A percentile compares a stretch with the other conserved stretches of the same genome.
Conservation (phyloP, 2,888 invertebrate genomes). For the Hydriomena furcata region DNA sequence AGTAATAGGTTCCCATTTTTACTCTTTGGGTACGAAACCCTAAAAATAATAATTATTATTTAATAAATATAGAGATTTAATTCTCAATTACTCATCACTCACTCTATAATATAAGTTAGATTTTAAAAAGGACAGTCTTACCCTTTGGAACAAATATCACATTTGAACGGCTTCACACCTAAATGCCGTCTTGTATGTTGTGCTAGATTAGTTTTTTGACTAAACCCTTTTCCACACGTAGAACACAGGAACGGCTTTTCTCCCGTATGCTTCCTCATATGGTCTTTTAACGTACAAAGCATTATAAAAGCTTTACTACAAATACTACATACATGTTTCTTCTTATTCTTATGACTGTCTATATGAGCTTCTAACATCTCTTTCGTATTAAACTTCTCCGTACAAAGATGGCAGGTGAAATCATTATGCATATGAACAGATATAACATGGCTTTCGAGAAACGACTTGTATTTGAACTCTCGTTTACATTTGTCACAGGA, state of each 20-base stretch:
- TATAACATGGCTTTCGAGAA: constrained; percentile 78
- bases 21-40: too few relatives aligned
- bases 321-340: constrained; percentile 71
- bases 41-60: too few relatives aligned
- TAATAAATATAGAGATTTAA: too few relatives aligned
- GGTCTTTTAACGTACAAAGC: constrained; percentile 83
- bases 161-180: constrained; percentile 73
- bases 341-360: constrained; percentile 72
- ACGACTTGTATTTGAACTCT: constrained; percentile 82
- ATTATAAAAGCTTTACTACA: constrained; percentile 75
- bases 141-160: constrained; percentile 72
- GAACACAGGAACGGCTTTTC: constrained; percentile 84
- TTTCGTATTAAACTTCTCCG: constrained; percentile 62
- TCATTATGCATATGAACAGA: constrained; percentile 72
- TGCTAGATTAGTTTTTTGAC: constrained; percentile 83
- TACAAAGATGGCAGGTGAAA: constrained; percentile 73
- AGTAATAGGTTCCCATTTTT: too few relatives aligned
- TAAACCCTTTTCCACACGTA: constrained; percentile 83
- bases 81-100: too few relatives aligned
- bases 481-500: constrained; percentile 66
- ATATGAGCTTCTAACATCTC: constrained; percentile 72
- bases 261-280: constrained; percentile 82
- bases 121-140: constrained; percentile 34
- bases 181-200: constrained; percentile 84
- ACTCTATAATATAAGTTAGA: too few relatives aligned